A percentile compares a stretch with the other conserved stretches of the same genome.
Conservation (phyloP, 2,797 vertebrate genomes). For the Hoplostethus atlanticus region DNA sequence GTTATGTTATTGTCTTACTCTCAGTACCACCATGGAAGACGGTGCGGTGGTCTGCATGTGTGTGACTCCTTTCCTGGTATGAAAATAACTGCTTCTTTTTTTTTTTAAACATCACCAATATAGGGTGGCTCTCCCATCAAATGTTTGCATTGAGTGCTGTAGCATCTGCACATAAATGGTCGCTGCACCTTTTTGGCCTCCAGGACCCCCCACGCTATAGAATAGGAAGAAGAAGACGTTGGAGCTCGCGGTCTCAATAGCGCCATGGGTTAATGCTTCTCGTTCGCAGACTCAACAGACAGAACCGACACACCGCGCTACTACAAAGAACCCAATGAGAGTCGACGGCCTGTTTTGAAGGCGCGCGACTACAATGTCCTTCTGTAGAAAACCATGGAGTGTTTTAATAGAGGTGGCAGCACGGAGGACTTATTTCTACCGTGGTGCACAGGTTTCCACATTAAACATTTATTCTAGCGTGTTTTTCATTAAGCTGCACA, state of each 20-base stretch:
- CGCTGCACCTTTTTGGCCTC: neutral
- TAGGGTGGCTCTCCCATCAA: slow-evolving; percentile 51
- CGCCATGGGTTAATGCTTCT: slow-evolving; percentile 18
- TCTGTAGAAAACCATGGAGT: slow-evolving; percentile 8
- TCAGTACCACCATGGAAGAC: slow-evolving; percentile 69
- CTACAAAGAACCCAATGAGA: slow-evolving; percentile 2
- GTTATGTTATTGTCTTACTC: slow-evolving; percentile 75
- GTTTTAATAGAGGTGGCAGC: slow-evolving; percentile 23
- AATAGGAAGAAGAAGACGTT: slow-evolving; percentile 13
- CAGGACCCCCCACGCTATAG: slow-evolving; percentile 65
- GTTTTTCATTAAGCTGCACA: neutral
- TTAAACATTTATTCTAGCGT: slow-evolving; percentile 28
- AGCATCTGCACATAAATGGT: slow-evolving; percentile 19
- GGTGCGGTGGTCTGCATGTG: slow-evolving; percentile 72
- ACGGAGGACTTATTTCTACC: slow-evolving; percentile 6
- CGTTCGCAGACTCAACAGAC: slow-evolving; percentile 38
- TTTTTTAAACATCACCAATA: slow-evolving; percentile 18
- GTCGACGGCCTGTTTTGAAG: slow-evolving; percentile 1
- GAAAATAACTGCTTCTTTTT: slow-evolving; percentile 44
- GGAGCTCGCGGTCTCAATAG: neutral
- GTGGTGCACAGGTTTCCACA: neutral
- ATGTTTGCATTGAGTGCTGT: slow-evolving; percentile 63
- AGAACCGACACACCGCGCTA: slow-evolving; percentile 3
- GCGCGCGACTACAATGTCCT: slow-evolving; percentile 10
- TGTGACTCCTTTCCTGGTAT: slow-evolving; percentile 53